Base-by-base conservation (phyloP, 2,888 invertebrate genomes). In the Oligia latruncula region DNA sequence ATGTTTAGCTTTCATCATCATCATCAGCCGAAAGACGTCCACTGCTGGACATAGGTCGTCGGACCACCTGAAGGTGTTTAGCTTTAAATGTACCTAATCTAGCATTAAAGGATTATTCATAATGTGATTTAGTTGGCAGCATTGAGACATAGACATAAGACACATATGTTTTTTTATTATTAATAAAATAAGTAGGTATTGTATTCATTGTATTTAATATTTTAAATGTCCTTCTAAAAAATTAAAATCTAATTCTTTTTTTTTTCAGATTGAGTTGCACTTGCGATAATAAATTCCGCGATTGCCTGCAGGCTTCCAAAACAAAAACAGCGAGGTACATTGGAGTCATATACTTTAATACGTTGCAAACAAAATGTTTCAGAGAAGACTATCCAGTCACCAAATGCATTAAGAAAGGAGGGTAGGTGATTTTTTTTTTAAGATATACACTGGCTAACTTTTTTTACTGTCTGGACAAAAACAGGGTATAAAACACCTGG, bases 291-390 rank as follows among this genome's bases (percentile, higher is more conserved):
- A 91, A 89, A n/a, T 97, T 97, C 88, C 94, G 95, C 20, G 86
- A 90, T 8, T 97, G 97, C 81, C 90, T 97, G 52, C 95, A 92
- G 67, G 87, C 90, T 0, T 93, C 95, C 0, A 92, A 94, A 52
- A 94, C 93, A 2, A 91, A 84, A 9, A 88, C 94, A 0, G 95
- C 97, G 0, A 92, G 87, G 0, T 92, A 94, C 35, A 93, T 98
- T 4, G 97, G 97, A 8, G 90, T 92, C 0, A 90, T 97, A 60
- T 98, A 97, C 90, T 98, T 97, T 92, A 97, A 97, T 75, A 93
- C 93, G 0, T 90, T 97, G 52, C 95, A 96, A 43, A 97, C 98
- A 0, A 93, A 97, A 90, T 98, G 98, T 93, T 98, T 96, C 91
- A 96, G 96, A 80, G 86, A 97, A 49, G 97, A 98, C 83, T 97